These are phyloP conservation scores for Crotalus horridus DNA, from an alignment of 2,113 vertebrate species.

Conservation along the genomic window DNA sequence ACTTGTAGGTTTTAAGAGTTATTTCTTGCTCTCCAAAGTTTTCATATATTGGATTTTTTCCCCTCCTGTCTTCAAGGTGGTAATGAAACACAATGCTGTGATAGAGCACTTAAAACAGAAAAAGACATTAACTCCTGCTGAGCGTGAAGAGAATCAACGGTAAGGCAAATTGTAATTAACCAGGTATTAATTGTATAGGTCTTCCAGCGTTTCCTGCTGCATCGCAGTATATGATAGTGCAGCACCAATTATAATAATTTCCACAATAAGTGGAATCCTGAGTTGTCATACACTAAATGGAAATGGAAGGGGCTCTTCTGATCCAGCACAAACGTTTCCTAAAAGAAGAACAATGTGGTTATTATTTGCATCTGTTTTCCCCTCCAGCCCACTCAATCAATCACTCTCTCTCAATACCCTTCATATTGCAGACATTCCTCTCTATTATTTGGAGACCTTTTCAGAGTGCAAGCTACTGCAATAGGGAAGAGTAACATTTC, in stretches of 20 bases:
- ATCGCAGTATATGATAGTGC: not conserved
- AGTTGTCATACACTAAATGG: not conserved
- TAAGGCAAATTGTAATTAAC: constrained; percentile 58
- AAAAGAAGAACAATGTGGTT: not conserved
- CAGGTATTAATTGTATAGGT: not conserved
- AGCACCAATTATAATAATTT: not conserved
- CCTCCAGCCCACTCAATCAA: not conserved
- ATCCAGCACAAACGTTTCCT: not conserved
- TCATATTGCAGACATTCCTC: not conserved
- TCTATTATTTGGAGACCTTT: not conserved
- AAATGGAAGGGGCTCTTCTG: not conserved
- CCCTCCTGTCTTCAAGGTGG: constrained; percentile 71
- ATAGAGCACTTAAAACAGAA: constrained; percentile 94
- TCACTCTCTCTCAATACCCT: not conserved
- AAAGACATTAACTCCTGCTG: constrained; percentile 87
- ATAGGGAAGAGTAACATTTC: not conserved
- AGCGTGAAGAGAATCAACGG: constrained; percentile 96
- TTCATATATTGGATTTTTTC: constrained; percentile 55
- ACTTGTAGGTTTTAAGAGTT: not conserved
- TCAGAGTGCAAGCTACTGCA: not conserved
- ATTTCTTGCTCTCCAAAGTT: constrained; percentile 7
- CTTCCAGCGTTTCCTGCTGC: not conserved
- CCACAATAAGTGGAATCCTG: not conserved
- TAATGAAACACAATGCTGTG: constrained; percentile 87
- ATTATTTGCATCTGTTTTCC: not conserved